Conservation (phyloP, 2,113 vertebrate species). For the Gallinago undulata region DNA sequence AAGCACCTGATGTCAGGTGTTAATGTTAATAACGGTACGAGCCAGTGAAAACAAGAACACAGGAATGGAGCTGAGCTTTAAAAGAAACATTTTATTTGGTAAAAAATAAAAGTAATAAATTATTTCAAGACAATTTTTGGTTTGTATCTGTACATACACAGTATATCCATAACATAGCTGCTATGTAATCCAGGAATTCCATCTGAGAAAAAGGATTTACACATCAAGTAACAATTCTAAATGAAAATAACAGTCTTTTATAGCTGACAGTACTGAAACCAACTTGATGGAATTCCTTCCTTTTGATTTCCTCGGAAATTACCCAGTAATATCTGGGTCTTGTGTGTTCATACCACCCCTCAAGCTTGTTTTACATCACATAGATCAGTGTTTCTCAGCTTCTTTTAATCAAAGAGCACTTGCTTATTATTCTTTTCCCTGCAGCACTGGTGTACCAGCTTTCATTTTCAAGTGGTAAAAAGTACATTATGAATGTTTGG, state of each 20-base stretch:
- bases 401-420: not conserved
- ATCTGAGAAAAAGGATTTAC: not conserved
- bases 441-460: not conserved
- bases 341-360: not conserved
- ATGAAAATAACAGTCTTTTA: not conserved
- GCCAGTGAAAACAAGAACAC: not conserved
- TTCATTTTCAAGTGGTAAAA: not conserved
- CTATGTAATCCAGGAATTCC: not conserved
- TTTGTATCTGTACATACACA: slow-evolving; percentile 27
- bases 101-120: slow-evolving; percentile 66
- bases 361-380: not conserved
- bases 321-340: not conserved
- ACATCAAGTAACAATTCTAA: not conserved
- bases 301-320: not conserved
- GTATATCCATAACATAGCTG: slow-evolving; percentile 5
- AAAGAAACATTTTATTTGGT: slow-evolving; percentile 64
- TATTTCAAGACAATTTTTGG: slow-evolving; percentile 42
- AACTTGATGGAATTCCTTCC: not conserved
- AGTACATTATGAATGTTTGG: not conserved
- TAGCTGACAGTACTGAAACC: not conserved
- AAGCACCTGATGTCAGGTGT: not conserved
- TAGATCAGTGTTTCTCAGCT: not conserved
- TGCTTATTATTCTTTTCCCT: not conserved
- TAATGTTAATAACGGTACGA: not conserved
- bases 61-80: not conserved